Evolutionary conservation across 2,113 vertebrate species (phyloP), one percentile per base, ranked within the genome.

Genomic region (Eulacestoma nigropectus): DNA sequence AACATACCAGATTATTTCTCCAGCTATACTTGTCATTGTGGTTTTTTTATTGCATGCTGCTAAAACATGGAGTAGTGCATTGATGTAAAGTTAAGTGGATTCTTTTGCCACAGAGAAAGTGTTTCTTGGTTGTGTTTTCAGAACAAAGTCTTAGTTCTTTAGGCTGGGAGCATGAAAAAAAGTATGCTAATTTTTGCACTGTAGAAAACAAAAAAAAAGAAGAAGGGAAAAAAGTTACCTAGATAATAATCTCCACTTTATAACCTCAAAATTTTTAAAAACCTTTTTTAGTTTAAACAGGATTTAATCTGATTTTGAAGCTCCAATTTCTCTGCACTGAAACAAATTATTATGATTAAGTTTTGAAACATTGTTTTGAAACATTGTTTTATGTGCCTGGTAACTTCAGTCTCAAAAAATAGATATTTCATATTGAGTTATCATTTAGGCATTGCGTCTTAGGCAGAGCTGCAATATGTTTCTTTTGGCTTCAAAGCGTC

Each of bases 241-340:
- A 59, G 78, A 60, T 97, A 91, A 94, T 93, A 93, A 96, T 83
- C 52, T 94, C 94, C 87, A 92, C 57, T 92, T 91, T 96, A 64
- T 73, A 94, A 88, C 73, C 41, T 95, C 46, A 33, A 76, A 55
- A 19, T 77, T 93, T 93, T 70, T 18, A 35, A 96, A 82, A 87
- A 68, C 9, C 32, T 79, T 91, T 80, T 96, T 92, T 94, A 80
- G 27, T 90, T 95, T 96, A 90, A 96, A 96, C 57, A 87, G 53
- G 49, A 84, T 92, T 96, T 95, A 55, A 42, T 97, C 81, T 93
- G 57, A 73, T 97, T 97, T 97, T 93, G 91, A 85, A 96, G 68
- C 75, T 96, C 79, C 69, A 77, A 23, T 80, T 95, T 93, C 91
- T 97, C 95, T 96, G 47, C 81, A 68, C 92, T 53, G n/a, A 96